Conservation (phyloP, 2,113 vertebrate species). For the Rattus rattus region DNA sequence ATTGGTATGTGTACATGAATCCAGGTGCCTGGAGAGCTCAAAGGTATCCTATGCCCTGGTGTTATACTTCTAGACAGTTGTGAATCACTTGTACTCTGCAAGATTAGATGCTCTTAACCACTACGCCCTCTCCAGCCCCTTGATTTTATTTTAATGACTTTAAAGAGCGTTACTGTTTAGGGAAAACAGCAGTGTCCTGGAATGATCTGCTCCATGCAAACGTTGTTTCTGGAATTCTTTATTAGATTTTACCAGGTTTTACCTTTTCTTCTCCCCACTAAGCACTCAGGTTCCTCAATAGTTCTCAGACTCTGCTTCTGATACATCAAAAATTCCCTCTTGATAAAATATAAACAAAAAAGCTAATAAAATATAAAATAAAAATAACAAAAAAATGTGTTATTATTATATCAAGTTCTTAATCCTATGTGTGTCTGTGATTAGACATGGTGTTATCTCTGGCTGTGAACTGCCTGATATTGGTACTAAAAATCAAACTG, state of each 20-base stretch:
- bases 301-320: not conserved
- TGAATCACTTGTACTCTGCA: not conserved
- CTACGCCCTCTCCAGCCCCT: not conserved
- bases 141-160: not conserved
- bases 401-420: not conserved
- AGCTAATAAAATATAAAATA: too few species aligned
- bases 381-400: not conserved
- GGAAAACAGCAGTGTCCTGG: not conserved
- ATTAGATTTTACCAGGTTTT: not conserved
- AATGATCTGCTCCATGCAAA: not conserved
- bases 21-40: not conserved
- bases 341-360: not conserved
- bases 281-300: not conserved
- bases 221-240: not conserved
- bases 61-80: not conserved
- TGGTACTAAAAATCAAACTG: not conserved
- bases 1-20: not conserved
- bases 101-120: not conserved
- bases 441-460: not conserved
- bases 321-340: not conserved
- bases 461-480: not conserved
- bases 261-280: not conserved
- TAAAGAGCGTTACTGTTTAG: not conserved
- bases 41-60: not conserved
- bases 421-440: not conserved